Base-by-base conservation (phyloP, 64 coral and sea anemone genomes). In the Pocillopora verrucosa region DNA sequence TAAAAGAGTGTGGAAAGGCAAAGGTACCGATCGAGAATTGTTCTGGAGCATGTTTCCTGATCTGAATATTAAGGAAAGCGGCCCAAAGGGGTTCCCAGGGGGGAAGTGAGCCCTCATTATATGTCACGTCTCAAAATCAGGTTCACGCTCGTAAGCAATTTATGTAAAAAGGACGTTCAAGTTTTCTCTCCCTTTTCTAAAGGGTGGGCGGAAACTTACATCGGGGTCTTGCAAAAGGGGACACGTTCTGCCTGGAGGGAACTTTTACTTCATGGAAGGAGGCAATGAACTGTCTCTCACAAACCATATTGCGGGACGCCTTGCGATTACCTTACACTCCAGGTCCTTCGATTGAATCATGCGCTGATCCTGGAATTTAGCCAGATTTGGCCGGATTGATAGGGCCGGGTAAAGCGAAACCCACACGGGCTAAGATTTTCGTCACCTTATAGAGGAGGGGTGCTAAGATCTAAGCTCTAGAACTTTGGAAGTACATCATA, bases 231-330 rank as follows among this genome's bases (percentile, higher is more conserved):
- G 83, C 61, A 73, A 78, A 34, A 92, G n/a, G n/a, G n/a, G 90
- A 61, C 86, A 92, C 36, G 60, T 84, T 25, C 72, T 96, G 17
- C 56, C 74, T 30, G 90, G 94, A 24, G 94, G 94, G 73, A 90
- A 92, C 59, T 96, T 96, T 76, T 96, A 96, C 72, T 92, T 96
- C 60, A 92, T 96, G 93, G 79, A 81, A 37, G 59, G 79, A 62
- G 79, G 62, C 12, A 63, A 63, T 14, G 79, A 81, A 62, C 13
- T 11, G 14, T 81, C 79, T 13, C 24, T 81, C 15, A 81, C 16
- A 62, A 81, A 81, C 13, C 26, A 15, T 36, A 24, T 81, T 81
- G 61, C 79, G n/a, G 36, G 58, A 11, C 6, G 79, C 58, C 3
- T 17, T 62, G 22, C 25, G 59, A 16, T 7, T 81, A 2, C 15